phyloP scores from a whole-genome alignment of 2,888 invertebrate genomes.

The Drosophila infuscata region DNA sequence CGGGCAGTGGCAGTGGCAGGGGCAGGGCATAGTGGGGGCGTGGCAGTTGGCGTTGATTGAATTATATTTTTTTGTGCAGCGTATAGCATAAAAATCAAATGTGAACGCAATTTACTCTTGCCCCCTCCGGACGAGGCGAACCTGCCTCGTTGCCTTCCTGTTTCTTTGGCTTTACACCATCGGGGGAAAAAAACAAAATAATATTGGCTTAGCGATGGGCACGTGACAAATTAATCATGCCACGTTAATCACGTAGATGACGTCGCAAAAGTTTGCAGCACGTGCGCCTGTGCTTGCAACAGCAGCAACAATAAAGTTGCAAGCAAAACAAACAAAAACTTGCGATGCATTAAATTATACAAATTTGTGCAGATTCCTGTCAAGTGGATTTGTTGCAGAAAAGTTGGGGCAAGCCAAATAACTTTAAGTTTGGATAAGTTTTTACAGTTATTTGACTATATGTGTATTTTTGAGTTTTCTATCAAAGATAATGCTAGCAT shows the following conservation, averaged over 20 bases:
- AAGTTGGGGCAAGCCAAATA: background rate
- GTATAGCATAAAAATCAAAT: slow-evolving; percentile 76
- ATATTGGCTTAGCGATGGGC: slow-evolving; percentile 55
- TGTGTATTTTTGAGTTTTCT: background rate
- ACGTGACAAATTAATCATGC: slow-evolving; percentile 63
- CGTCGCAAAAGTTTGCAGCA: slow-evolving; percentile 28
- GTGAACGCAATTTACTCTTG: slow-evolving; percentile 29
- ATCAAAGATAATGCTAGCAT: background rate
- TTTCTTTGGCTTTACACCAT: slow-evolving; percentile 48
- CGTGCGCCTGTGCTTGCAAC: background rate
- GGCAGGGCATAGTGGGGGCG: slow-evolving; percentile 32
- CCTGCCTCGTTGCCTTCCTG: background rate
- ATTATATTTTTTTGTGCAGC: slow-evolving; percentile 72
- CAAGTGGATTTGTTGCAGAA: background rate
- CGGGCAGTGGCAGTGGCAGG: background rate
- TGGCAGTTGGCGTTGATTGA: slow-evolving; percentile 80
- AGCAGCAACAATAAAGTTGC: slow-evolving; percentile 2
- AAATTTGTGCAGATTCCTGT: slow-evolving; percentile 14
- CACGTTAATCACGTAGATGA: slow-evolving; percentile 54
- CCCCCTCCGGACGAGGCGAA: background rate
- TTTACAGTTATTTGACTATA: background rate
- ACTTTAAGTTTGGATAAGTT: background rate
- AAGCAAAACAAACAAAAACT: slow-evolving; percentile 5
- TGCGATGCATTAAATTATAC: slow-evolving; percentile 28
- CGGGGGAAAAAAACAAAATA: slow-evolving; percentile 21